Evolutionary conservation across 1,140 invertebrate species (phyloP), one percentile per base, ranked within the genome.

Genomic region (Meteorus sp.): DNA sequence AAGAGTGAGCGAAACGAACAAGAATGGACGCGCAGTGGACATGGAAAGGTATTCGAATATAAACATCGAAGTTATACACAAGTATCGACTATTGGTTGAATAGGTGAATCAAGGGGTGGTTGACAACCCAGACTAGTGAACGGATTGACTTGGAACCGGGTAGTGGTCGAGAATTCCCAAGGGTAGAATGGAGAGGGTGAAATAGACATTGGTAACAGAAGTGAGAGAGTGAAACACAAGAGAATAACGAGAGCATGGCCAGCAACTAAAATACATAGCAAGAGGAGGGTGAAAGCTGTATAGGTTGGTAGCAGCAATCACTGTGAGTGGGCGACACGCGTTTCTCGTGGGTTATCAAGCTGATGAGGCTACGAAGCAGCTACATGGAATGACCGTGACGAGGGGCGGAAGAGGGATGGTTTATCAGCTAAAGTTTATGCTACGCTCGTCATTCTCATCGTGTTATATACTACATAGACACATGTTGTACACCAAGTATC

Each of bases 291-390:
- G 60, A 63, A 39, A 33, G 43, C 44, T 29, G 47, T 48, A 56
- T 62, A 54, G 62, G 61, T 62, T 69, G 65, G 67, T 67, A 64
- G 68, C 64, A 66, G 69, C 71, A 72, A 74, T 75, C 72, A 73
- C 65, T 63, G 66, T 72, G 73, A 77, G 75, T 75, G 70, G 71
- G 72, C 73, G 73, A 76, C 73, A 74, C 67, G 71, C 72, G 69
- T 67, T 75, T 70, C 69, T 70, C 67, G 59, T 67, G 64, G 68
- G 67, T 72, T 69, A 73, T 72, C 63, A 65, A 58, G 43, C 51
- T 62, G 63, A 65, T 65, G 61, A 65, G 63, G 15, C 56, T 53
- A 37, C 29, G 33, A 5, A 23, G n/a, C 22, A 25, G 22, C 51
- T 41, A 41, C 22, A 27, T 23, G 50, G 29, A 45, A 52, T 52